Evolutionary conservation across 2,797 vertebrate species (phyloP).

Genomic region (Lophotriccus pileatus): DNA sequence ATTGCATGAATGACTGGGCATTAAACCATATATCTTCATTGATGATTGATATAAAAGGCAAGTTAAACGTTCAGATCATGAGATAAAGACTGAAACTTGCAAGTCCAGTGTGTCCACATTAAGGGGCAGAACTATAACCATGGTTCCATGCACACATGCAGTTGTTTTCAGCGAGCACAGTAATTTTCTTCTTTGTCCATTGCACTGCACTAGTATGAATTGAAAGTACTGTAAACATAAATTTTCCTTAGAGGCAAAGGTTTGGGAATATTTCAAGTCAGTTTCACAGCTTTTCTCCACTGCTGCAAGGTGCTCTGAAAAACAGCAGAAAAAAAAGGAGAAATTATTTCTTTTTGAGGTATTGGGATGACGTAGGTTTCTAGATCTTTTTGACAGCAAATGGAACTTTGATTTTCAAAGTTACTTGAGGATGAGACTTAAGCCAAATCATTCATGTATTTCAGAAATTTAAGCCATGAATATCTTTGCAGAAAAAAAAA

Average conservation of each 20-base stretch:
- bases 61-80: background rate
- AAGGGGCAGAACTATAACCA: background rate
- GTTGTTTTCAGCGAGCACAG: background rate
- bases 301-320: background rate
- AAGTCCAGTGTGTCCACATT: background rate
- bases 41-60: background rate
- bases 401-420: background rate
- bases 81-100: background rate
- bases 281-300: background rate
- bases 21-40: background rate
- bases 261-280: background rate
- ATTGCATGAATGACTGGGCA: background rate
- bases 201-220: background rate
- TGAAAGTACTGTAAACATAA: background rate
- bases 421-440: background rate
- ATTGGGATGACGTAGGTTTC: background rate
- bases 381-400: background rate
- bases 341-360: background rate
- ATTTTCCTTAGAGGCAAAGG: background rate
- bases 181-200: background rate
- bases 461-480: background rate
- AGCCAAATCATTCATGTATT: background rate
- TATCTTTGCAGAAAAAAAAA: background rate
- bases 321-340: background rate
- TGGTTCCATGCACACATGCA: rapidly evolving